Evolutionary conservation across 2,797 vertebrate species (phyloP).

Genomic region (Trematocara caparti): DNA sequence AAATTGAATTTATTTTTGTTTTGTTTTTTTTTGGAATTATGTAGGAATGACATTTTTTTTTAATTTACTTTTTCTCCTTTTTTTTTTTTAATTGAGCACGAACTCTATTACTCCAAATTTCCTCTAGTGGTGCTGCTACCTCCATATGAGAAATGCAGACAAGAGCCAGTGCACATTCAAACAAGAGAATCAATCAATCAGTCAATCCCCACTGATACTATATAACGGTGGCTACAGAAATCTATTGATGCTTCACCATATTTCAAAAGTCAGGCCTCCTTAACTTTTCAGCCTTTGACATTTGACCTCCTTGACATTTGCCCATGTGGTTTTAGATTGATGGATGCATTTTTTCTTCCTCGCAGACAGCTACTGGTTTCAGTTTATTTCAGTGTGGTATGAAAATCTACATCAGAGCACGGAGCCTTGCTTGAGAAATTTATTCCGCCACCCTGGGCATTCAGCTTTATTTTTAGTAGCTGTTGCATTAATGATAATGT

Average conservation of each 20-base stretch:
- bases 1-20: neutral
- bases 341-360: slow-evolving; percentile 43
- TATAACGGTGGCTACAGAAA: neutral
- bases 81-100: neutral
- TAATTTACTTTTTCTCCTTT: neutral
- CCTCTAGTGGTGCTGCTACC: neutral
- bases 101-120: neutral
- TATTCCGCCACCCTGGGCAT: slow-evolving; percentile 41
- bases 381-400: slow-evolving; percentile 29
- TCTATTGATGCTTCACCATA: slow-evolving; percentile 9
- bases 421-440: slow-evolving; percentile 17
- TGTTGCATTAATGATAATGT: slow-evolving; percentile 28
- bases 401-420: slow-evolving; percentile 48
- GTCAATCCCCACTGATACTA: neutral
- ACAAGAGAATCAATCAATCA: neutral
- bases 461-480: slow-evolving; percentile 23
- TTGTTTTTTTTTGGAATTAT: neutral
- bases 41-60: neutral
- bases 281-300: slow-evolving; percentile 50
- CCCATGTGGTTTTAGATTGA: slow-evolving; percentile 56
- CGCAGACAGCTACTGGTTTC: slow-evolving; percentile 48
- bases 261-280: slow-evolving; percentile 24
- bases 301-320: slow-evolving; percentile 26
- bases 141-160: neutral
- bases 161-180: neutral